Percentiles rank a stretch among this genome's conserved stretches.
These are phyloP conservation scores for Helicorthomorpha holstii DNA, from an alignment of 1,140 invertebrate species.

Conservation along the genomic window DNA sequence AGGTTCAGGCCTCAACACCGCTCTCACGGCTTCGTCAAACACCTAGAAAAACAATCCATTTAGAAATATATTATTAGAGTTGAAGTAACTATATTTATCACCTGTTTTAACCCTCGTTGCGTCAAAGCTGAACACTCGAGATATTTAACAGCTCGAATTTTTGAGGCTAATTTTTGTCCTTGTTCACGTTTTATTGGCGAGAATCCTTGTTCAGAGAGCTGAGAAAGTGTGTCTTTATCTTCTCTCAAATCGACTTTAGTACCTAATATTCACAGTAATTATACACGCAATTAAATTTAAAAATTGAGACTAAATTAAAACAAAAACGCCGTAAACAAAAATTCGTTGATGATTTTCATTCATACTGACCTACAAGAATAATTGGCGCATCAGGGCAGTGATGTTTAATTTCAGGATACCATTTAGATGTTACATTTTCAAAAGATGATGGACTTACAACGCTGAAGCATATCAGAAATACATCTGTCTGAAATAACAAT, in stretches of 20 bases:
- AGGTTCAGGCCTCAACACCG: slow-evolving; percentile 81
- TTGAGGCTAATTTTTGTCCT: slow-evolving; percentile 87
- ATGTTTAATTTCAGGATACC: slow-evolving; percentile 98
- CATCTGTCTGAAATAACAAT: slow-evolving; percentile 52
- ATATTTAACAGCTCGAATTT: slow-evolving; percentile 92
- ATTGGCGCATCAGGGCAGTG: slow-evolving; percentile 96
- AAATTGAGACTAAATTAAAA: background rate
- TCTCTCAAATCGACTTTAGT: slow-evolving; percentile 93
- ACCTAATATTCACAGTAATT: slow-evolving; percentile 29
- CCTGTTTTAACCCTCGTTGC: slow-evolving; percentile 90
- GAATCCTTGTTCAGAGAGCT: slow-evolving; percentile 78
- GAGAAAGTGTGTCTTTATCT: slow-evolving; percentile 78
- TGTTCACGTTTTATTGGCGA: slow-evolving; percentile 87
- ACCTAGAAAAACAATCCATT: slow-evolving; percentile 38
- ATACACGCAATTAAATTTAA: background rate
- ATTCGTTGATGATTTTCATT: no score
- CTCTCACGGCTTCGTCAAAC: slow-evolving; percentile 91
- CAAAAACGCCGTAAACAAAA: background rate
- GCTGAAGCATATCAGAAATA: slow-evolving; percentile 98
- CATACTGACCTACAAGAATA: slow-evolving; percentile 76
- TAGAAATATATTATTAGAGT: slow-evolving; percentile 1
- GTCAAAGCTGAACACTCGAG: slow-evolving; percentile 98
- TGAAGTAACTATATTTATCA: slow-evolving; percentile 19
- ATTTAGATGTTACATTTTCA: slow-evolving; percentile 96
- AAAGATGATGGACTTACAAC: slow-evolving; percentile 95